Percentiles rank a stretch among this genome's conserved stretches.
Evolutionary conservation across 2,888 invertebrate species (phyloP).

Genomic region (Vanessa cardui): DNA sequence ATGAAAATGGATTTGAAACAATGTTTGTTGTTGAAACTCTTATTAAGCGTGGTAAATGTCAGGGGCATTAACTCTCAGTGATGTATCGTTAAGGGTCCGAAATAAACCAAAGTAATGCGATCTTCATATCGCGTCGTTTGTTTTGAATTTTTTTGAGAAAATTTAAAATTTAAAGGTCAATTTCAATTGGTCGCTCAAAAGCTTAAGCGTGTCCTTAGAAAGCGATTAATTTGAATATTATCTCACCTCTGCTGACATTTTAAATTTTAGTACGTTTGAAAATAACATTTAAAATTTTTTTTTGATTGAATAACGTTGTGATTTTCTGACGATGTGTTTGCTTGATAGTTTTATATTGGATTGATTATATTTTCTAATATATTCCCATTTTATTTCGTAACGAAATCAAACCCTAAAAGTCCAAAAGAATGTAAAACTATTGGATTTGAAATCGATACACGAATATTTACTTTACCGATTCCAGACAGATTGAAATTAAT

Average conservation of each 20-base stretch:
- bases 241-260: conserved; percentile 17
- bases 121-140: conserved; percentile 1
- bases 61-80: conserved; percentile 29
- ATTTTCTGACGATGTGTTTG: too few relatives aligned
- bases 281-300: too few relatives aligned
- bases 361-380: too few relatives aligned
- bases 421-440: too few relatives aligned
- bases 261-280: not conserved
- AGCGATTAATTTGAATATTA: conserved; percentile 17
- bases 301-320: too few relatives aligned
- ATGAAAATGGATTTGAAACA: conserved; percentile 44
- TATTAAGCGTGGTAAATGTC: conserved; percentile 29
- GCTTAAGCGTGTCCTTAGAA: conserved; percentile 25
- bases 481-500: too few relatives aligned
- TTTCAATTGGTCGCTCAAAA: conserved; percentile 13
- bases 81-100: conserved; percentile 23
- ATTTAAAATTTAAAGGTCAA: conserved; percentile 11
- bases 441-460: too few relatives aligned
- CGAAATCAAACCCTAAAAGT: too few relatives aligned
- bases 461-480: too few relatives aligned
- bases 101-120: conserved; percentile 18
- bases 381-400: too few relatives aligned
- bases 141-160: not conserved
- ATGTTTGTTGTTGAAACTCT: conserved; percentile 47
- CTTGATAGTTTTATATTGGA: too few relatives aligned